phyloP scores from a whole-genome alignment of 2,113 vertebrate genomes.

The Theristicus caerulescens region DNA sequence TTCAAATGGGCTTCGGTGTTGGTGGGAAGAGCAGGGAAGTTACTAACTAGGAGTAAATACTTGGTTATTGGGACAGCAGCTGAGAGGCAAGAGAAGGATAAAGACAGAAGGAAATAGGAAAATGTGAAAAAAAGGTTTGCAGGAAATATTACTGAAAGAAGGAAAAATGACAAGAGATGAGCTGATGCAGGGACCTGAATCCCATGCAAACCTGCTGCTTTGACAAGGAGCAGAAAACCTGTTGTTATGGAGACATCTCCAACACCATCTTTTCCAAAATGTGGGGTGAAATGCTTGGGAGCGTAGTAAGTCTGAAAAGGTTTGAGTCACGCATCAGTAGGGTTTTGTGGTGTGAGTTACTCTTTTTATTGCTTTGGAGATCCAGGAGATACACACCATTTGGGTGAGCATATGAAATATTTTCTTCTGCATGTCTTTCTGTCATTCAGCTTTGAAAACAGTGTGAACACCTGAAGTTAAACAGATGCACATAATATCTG shows the following conservation, averaged over 20 bases:
- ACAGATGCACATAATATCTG: not conserved
- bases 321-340: accelerated
- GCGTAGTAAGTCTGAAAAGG: not conserved
- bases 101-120: not conserved
- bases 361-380: not conserved
- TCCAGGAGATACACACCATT: not conserved
- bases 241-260: not conserved
- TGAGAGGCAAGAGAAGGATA: not conserved
- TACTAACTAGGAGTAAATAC: not conserved
- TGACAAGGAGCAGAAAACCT: not conserved
- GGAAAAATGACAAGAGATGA: too few species aligned
- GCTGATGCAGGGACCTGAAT: not conserved
- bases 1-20: not conserved
- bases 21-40: not conserved
- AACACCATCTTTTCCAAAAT: not conserved
- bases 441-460: not conserved
- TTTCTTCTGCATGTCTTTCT: not conserved
- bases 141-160: not conserved
- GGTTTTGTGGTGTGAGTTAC: not conserved
- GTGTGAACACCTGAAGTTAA: not conserved
- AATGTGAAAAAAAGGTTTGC: not conserved
- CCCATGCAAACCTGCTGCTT: not conserved
- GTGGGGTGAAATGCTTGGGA: not conserved
- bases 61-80: not conserved
- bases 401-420: accelerated